phyloP scores from a whole-genome alignment of 2,797 vertebrate species.

The Emys orbicularis region DNA sequence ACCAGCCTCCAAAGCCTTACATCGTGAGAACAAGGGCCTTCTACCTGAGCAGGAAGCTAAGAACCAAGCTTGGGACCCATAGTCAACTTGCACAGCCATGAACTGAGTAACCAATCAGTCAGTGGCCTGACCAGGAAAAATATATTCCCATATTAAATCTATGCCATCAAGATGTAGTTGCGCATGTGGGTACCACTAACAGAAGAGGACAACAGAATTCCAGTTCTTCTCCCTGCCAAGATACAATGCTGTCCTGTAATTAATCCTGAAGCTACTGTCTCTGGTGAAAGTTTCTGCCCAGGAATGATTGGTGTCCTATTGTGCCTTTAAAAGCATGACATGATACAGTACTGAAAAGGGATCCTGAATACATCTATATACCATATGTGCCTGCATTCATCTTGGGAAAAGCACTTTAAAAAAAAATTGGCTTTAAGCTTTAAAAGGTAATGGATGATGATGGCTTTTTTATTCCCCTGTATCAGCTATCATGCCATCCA shows the following conservation, averaged over 20 bases:
- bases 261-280: not conserved
- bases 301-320: not conserved
- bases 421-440: slow-evolving; percentile 22
- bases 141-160: not conserved
- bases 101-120: not conserved
- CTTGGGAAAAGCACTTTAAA: not conserved
- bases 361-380: not conserved
- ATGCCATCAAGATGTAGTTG: not conserved
- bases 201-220: not conserved
- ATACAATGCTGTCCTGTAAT: not conserved
- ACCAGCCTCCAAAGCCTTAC: too few species aligned
- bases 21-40: too few species aligned
- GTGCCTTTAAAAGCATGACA: rapidly evolving
- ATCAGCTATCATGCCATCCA: not conserved
- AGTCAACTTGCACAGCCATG: not conserved
- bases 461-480: not conserved
- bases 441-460: slow-evolving; percentile 23
- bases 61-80: not conserved
- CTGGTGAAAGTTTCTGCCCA: not conserved
- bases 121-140: not conserved
- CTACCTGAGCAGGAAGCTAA: too few species aligned
- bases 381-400: not conserved
- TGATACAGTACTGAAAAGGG: not conserved
- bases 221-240: not conserved
- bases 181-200: not conserved